phyloP scores from a whole-genome alignment of 1,140 invertebrate species.

The Polypedilum pembai region DNA sequence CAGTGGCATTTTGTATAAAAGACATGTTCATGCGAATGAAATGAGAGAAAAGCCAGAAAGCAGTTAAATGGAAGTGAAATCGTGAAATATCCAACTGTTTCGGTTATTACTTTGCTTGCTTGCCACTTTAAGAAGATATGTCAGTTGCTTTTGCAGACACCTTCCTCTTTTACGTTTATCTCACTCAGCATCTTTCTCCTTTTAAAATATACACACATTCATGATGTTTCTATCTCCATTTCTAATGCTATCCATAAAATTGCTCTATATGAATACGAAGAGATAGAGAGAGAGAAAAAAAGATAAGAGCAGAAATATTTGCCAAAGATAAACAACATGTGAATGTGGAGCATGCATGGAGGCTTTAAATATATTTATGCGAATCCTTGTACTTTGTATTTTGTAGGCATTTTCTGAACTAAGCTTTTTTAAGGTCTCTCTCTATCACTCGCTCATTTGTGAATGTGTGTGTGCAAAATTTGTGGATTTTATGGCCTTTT shows the following conservation, averaged over 20 bases:
- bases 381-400: constrained; percentile 18
- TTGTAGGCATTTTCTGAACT: background rate
- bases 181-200: too few relatives aligned
- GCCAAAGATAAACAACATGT: background rate
- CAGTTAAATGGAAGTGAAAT: too few relatives aligned
- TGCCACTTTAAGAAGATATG: background rate
- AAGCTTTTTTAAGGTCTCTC: background rate
- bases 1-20: background rate
- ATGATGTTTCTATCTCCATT: background rate
- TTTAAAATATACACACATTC: background rate
- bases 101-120: background rate
- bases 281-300: background rate
- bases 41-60: background rate
- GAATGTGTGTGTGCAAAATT: background rate
- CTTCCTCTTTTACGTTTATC: too few relatives aligned
- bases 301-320: background rate
- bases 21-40: background rate
- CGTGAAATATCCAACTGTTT: too few relatives aligned
- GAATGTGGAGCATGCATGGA: background rate
- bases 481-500: constrained; percentile 9
- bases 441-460: too few relatives aligned
- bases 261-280: too few relatives aligned
- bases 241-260: constrained; percentile 13
- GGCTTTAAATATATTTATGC: constrained; percentile 26
- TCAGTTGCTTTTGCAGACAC: background rate